phyloP scores from a whole-genome alignment of 1,140 invertebrate genomes.

The Goniozus legneri region DNA sequence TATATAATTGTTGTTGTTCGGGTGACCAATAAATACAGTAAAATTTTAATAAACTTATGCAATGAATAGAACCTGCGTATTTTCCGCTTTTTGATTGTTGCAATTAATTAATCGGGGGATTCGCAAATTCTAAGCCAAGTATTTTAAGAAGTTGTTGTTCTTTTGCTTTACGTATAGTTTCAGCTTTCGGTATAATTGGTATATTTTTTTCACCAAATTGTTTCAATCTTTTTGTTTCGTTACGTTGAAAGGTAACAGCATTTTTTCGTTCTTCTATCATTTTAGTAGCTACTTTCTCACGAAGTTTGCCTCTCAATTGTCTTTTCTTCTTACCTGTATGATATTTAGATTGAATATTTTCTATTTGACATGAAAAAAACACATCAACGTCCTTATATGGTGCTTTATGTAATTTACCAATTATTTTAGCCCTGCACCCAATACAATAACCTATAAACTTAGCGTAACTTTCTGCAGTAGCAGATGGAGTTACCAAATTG shows the following conservation, averaged over 20 bases:
- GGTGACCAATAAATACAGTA: slow-evolving; percentile 6
- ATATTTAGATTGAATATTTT: neutral
- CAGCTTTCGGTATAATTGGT: neutral
- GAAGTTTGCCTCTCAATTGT: slow-evolving; percentile 8
- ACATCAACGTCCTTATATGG: slow-evolving; percentile 9
- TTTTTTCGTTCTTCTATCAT: slow-evolving; percentile 5
- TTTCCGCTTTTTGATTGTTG: neutral
- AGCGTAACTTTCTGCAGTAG: neutral
- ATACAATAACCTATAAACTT: slow-evolving; percentile 9
- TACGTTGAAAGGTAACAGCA: slow-evolving; percentile 4
- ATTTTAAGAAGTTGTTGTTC: neutral
- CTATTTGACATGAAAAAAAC: slow-evolving; percentile 4
- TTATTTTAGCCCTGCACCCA: slow-evolving; percentile 8
- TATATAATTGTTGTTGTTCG: slow-evolving; percentile 18
- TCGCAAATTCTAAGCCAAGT: neutral
- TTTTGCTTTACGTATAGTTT: neutral
- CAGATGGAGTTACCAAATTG: neutral
- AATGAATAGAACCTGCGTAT: slow-evolving; percentile 4
- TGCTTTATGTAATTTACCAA: neutral
- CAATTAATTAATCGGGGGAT: slow-evolving; percentile 1
- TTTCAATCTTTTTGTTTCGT: neutral
- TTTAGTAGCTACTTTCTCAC: slow-evolving; percentile 2
- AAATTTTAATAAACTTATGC: neutral
- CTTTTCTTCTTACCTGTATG: slow-evolving; percentile 5
- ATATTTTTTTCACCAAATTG: slow-evolving; percentile 3